phyloP scores from a whole-genome alignment of 2,113 vertebrate species.

The Cricetomys ansorgei region DNA sequence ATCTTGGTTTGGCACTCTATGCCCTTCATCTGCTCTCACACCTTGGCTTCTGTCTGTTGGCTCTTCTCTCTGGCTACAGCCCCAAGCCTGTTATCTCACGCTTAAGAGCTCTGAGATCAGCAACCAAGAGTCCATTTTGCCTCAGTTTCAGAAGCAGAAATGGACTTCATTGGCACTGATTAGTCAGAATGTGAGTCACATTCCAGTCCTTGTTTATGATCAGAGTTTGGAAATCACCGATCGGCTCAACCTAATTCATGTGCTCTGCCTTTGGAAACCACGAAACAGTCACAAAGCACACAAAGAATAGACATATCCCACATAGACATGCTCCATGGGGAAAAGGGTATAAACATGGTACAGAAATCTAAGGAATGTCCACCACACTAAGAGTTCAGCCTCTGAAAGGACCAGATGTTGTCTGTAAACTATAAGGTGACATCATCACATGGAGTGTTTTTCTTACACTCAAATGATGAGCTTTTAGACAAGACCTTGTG shows the following conservation, averaged over 20 bases:
- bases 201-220: neutral
- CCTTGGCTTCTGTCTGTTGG: neutral
- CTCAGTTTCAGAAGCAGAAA: neutral
- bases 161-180: neutral
- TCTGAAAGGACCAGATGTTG: neutral
- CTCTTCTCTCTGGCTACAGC: neutral
- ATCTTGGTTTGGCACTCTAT: neutral
- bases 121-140: neutral
- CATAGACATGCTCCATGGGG: neutral
- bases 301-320: neutral
- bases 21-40: neutral
- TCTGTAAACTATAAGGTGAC: neutral
- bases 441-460: neutral
- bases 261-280: neutral
- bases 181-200: neutral
- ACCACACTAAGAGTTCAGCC: neutral
- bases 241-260: neutral
- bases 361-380: neutral
- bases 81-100: neutral
- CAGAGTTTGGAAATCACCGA: neutral
- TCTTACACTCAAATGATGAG: neutral
- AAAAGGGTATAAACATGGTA: neutral
- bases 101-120: neutral
- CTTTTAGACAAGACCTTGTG: neutral
- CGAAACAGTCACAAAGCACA: neutral